A percentile compares a stretch with the other conserved stretches of the same genome.
Evolutionary conservation across 2,888 invertebrate genomes (phyloP).

Genomic region (Acleris literana): DNA sequence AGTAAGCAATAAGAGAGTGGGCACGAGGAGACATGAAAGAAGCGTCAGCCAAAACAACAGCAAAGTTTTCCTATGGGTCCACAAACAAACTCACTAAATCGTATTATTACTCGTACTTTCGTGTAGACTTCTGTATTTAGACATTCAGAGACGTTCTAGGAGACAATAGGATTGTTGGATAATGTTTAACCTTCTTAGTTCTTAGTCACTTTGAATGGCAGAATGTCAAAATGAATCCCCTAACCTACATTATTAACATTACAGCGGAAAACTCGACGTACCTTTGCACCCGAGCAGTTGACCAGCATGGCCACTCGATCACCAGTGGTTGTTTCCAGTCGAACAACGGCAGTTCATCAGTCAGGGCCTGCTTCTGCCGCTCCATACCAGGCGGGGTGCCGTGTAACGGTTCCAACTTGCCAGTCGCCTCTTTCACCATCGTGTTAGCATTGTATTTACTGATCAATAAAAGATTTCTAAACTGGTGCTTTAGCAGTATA

Average conservation of each 20-base stretch:
- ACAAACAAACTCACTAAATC: no score
- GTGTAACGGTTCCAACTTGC: conserved; percentile 52
- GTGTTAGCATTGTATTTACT: conserved; percentile 42
- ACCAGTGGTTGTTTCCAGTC: conserved; percentile 85
- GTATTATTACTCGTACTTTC: no score
- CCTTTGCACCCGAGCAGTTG: conserved; percentile 86
- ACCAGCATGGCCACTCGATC: conserved; percentile 69
- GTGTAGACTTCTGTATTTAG: no score
- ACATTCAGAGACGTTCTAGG: no score
- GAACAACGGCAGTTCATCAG: conserved; percentile 64
- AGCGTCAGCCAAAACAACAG: no score
- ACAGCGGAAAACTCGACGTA: conserved; percentile 87
- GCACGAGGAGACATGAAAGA: no score
- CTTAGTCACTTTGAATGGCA: background rate
- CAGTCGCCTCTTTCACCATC: conserved; percentile 41
- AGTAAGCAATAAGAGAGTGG: no score
- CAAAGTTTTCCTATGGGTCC: no score
- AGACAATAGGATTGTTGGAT: no score
- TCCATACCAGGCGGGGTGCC: conserved; percentile 66
- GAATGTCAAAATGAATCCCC: background rate
- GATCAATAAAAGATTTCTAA: conserved; percentile 38
- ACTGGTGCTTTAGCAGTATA: conserved; percentile 29
- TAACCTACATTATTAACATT: conserved; percentile 46
- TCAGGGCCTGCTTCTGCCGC: conserved; percentile 71
- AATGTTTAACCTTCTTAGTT: no score